phyloP scores from a whole-genome alignment of 1,140 invertebrate species.

The Brachionus angularis region DNA sequence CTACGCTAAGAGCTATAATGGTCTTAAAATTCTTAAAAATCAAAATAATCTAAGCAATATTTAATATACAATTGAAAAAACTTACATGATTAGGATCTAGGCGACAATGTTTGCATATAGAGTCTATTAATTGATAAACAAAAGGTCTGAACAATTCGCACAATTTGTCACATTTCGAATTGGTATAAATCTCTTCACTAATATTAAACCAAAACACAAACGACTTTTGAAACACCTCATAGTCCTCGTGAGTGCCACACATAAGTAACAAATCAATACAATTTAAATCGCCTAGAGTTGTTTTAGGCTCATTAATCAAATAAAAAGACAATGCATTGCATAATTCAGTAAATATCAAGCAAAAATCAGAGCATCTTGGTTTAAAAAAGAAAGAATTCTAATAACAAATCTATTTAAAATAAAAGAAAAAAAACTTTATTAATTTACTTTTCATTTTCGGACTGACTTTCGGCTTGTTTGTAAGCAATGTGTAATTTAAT shows the following conservation, averaged over 20 bases:
- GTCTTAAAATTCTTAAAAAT: no score
- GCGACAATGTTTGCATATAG: slow-evolving; percentile 78
- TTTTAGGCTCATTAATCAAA: slow-evolving; percentile 45
- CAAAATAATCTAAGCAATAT: neutral
- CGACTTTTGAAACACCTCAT: slow-evolving; percentile 91
- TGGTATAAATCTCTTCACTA: slow-evolving; percentile 86
- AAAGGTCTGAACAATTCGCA: slow-evolving; percentile 79
- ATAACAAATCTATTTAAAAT: neutral
- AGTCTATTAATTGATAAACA: slow-evolving; percentile 78
- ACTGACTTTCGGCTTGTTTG: slow-evolving; percentile 33
- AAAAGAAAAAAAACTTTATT: no score
- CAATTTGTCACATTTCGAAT: slow-evolving; percentile 69
- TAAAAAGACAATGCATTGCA: slow-evolving; percentile 44
- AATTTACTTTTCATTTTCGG: slow-evolving; percentile 14
- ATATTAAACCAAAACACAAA: slow-evolving; percentile 94
- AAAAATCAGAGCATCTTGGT: slow-evolving; percentile 28
- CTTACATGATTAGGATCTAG: slow-evolving; percentile 81
- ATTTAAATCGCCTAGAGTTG: slow-evolving; percentile 69
- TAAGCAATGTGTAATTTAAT: slow-evolving; percentile 20
- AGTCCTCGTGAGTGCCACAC: slow-evolving; percentile 93
- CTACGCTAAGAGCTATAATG: no score
- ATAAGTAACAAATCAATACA: slow-evolving; percentile 80
- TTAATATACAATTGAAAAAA: slow-evolving; percentile 45
- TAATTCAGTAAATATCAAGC: slow-evolving; percentile 38
- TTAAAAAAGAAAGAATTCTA: neutral